These are phyloP conservation scores for Protomyctophum bolini DNA, from an alignment of 2,113 vertebrate genomes.

Conservation along the genomic window DNA sequence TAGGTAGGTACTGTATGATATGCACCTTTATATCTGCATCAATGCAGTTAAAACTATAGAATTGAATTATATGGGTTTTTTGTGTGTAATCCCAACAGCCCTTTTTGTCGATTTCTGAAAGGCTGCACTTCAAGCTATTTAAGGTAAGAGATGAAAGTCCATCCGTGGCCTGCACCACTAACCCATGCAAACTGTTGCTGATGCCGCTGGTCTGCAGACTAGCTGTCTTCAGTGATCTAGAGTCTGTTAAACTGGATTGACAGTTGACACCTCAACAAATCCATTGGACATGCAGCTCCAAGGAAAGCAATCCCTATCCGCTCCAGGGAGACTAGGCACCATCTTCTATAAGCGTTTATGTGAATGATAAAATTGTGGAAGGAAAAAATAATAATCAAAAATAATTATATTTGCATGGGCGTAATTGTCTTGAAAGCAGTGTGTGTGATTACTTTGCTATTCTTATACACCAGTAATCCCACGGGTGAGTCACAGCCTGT, in stretches of 20 bases:
- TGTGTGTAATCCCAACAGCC: too few species aligned
- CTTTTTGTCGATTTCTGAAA: too few species aligned
- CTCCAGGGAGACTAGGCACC: conserved; percentile 29
- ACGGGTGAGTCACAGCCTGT: not conserved
- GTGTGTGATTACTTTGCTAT: not conserved
- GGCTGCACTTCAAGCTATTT: not conserved
- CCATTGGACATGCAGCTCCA: conserved; percentile 66
- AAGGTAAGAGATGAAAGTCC: not conserved
- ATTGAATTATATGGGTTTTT: too few species aligned
- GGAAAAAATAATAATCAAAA: conserved; percentile 22
- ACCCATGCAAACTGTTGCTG: not conserved
- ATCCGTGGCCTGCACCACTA: not conserved
- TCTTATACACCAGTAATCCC: not conserved
- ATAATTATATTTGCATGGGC: conserved; percentile 1
- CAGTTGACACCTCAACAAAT: conserved; percentile 66
- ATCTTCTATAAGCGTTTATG: conserved; percentile 10
- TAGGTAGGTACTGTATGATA: too few species aligned
- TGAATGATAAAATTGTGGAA: conserved; percentile 38
- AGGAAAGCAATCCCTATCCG: conserved; percentile 60
- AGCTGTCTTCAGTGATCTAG: conserved; percentile 64
- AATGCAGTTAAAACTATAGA: too few species aligned
- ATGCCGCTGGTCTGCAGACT: conserved; percentile 21
- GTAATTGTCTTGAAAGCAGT: not conserved
- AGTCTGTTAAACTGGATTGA: conserved; percentile 56
- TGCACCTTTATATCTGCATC: too few species aligned